Evolutionary conservation across 2,797 vertebrate species (phyloP), one percentile per base, ranked within the genome.

Genomic region (Microchirus variegatus): DNA sequence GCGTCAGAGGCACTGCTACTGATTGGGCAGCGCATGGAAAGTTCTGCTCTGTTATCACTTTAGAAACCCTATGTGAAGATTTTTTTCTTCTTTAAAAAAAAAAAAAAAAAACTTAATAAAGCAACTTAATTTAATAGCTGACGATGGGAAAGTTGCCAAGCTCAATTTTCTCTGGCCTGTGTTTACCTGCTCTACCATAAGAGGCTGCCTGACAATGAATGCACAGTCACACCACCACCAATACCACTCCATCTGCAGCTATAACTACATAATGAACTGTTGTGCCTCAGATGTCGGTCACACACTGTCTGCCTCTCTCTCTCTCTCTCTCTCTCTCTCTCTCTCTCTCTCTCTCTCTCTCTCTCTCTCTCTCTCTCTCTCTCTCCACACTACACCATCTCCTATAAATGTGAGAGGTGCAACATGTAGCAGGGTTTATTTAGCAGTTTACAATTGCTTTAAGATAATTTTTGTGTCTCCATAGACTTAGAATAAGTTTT

Each of bases 181-280:
- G 83, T 81, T 80, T 54, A 80, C 83, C 83, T 86, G 85, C 71
- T 84, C 66, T 53, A 80, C 72, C 68, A 77, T 58, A n/a, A n/a
- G 58, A 63, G 54, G 54, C 74, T 59, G 60, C 59, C 57, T 73
- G 67, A 70, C 76, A 90, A 91, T 91, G 80, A 90, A 92, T 92
- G 86, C 89, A 86, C 6, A 76, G 86, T 89, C 91, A 92, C 89
- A 89, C 81, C 75, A 81, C 67, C 82, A 77, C 69, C 79, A 76
- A 79, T 80, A 87, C 81, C 81, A 76, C 82, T 87, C 65, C 69
- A 82, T 86, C 81, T 89, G 73, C 75, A 82, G 80, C 79, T 79
- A 72, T 84, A 90, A 91, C 87, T 77, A 86, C 85, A 83, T 91
- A 87, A 91, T 89, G 69, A 83, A 73, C 73, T 65, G 70, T 56